phyloP scores from a whole-genome alignment of 2,797 vertebrate species.

The Crenuchus spilurus region DNA sequence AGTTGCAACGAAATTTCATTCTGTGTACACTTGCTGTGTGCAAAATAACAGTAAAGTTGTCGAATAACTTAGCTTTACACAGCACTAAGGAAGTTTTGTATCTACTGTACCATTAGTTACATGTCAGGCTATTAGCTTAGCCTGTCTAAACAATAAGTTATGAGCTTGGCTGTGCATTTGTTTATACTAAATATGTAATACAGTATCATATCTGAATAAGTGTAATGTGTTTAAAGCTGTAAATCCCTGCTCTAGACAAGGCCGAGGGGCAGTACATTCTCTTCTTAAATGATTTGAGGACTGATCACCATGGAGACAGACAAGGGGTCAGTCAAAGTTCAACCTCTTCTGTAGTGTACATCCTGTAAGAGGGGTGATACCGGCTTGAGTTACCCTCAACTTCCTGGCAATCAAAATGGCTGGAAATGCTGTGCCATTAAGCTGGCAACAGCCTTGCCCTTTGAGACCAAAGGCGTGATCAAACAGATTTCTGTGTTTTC shows the following conservation, averaged over 20 bases:
- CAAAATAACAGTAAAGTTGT: too few species aligned
- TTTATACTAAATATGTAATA: too few species aligned
- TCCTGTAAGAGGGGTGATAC: constrained; percentile 33
- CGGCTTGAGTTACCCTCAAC: constrained; percentile 23
- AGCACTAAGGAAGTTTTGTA: too few species aligned
- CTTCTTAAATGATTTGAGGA: constrained; percentile 29
- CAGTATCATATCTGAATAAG: neutral
- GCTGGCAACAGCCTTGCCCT: constrained; percentile 7
- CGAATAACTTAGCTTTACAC: too few species aligned
- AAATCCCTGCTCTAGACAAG: constrained; percentile 12
- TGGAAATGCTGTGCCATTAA: constrained; percentile 13
- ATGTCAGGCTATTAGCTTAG: too few species aligned
- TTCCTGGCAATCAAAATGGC: constrained; percentile 25
- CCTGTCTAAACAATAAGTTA: too few species aligned
- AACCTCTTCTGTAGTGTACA: constrained; percentile 42
- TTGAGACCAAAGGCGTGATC: neutral
- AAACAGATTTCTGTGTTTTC: constrained; percentile 2
- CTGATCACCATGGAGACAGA: constrained; percentile 52
- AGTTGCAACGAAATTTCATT: too few species aligned
- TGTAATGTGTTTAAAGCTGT: neutral
- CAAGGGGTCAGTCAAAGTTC: constrained; percentile 48
- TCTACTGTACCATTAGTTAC: too few species aligned
- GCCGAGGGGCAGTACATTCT: constrained; percentile 20
- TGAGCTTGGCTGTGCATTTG: too few species aligned
- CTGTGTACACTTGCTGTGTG: too few species aligned